Evolutionary conservation across 2,113 vertebrate species (phyloP).

Genomic region (Panthera tigris): DNA sequence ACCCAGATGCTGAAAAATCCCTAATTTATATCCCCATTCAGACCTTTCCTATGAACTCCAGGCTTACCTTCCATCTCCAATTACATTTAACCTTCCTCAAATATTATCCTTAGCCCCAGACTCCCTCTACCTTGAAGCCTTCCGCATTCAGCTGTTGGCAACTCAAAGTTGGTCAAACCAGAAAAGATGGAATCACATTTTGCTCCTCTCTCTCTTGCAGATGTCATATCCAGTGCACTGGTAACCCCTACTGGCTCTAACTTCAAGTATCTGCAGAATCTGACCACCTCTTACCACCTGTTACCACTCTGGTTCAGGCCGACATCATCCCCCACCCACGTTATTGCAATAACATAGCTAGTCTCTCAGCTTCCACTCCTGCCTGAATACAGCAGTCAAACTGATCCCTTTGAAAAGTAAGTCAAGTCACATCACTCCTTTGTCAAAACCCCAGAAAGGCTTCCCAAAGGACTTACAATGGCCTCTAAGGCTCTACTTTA

Average conservation of each 20-base stretch:
- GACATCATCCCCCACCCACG: neutral
- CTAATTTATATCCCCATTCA: neutral
- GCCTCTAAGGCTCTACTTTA: accelerated
- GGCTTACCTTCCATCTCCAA: neutral
- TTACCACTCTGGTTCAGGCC: neutral
- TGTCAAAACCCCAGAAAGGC: neutral
- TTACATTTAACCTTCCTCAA: neutral
- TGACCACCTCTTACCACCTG: neutral
- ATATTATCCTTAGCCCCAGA: neutral
- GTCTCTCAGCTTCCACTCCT: neutral
- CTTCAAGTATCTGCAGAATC: neutral
- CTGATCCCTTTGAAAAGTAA: neutral
- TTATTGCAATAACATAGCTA: neutral
- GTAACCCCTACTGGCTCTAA: neutral
- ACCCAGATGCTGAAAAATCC: neutral
- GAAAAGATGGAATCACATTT: neutral
- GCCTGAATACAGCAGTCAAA: neutral
- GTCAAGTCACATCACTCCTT: neutral
- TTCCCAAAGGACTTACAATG: neutral
- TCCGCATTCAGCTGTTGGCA: neutral
- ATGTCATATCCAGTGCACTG: neutral
- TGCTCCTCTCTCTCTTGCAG: neutral
- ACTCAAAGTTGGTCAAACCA: neutral
- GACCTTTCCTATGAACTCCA: neutral
- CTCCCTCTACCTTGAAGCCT: neutral